Conservation (phyloP, 2,888 invertebrate genomes). For the Sphaeridia pumilis region DNA sequence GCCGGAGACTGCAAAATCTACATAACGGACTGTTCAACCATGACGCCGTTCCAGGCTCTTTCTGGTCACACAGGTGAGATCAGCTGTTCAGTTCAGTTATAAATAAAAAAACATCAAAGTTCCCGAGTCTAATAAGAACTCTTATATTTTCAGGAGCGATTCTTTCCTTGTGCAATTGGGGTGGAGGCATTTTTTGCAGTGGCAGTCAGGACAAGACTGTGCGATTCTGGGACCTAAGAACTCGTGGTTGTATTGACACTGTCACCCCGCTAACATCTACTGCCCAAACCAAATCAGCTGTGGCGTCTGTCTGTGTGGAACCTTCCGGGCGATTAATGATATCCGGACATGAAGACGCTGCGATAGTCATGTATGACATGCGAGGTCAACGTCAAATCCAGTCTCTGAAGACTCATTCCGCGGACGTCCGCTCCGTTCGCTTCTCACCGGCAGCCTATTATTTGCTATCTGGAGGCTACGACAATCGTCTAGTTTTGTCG, state of each 20-base stretch:
- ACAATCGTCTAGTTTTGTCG: slow-evolving; percentile 83
- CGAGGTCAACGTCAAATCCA: slow-evolving; percentile 85
- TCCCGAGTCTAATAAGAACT: background rate
- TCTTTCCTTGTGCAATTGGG: slow-evolving; percentile 89
- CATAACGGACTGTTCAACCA: slow-evolving; percentile 92
- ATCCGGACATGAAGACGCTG: slow-evolving; percentile 91
- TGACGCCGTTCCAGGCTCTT: slow-evolving; percentile 77
- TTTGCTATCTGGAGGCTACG: slow-evolving; percentile 88
- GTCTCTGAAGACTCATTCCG: slow-evolving; percentile 83
- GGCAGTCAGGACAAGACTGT: slow-evolving; percentile 96
- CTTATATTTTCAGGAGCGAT: slow-evolving; percentile 54
- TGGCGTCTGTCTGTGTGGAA: slow-evolving; percentile 89
- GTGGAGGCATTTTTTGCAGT: slow-evolving; percentile 92
- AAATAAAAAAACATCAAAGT: background rate
- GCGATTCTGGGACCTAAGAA: slow-evolving; percentile 93
- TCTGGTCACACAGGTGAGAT: slow-evolving; percentile 69
- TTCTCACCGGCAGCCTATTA: slow-evolving; percentile 98
- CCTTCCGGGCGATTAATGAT: slow-evolving; percentile 88
- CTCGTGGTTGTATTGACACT: slow-evolving; percentile 83
- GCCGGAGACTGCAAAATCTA: slow-evolving; percentile 98
- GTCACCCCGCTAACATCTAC: slow-evolving; percentile 58
- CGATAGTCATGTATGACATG: slow-evolving; percentile 87
- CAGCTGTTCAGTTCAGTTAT: background rate
- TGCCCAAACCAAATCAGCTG: slow-evolving; percentile 50
- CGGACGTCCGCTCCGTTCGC: slow-evolving; percentile 86